Conservation (phyloP, 30 jellyfish, hydroid and myxozoan genomes). For the Aurelia sp. region DNA sequence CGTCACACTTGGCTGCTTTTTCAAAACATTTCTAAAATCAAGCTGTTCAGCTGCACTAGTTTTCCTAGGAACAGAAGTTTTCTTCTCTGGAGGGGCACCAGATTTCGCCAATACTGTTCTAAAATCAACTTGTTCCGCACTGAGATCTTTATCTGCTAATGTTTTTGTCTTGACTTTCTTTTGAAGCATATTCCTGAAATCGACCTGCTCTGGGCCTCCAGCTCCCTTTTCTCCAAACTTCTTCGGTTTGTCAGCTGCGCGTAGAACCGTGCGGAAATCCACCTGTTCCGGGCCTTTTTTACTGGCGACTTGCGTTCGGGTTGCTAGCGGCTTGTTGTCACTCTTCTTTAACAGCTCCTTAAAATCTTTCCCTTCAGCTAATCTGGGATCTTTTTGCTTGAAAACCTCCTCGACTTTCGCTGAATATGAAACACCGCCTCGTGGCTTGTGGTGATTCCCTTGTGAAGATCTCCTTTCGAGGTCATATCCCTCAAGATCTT, state of each 20-base stretch:
- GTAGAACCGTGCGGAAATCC: slow-evolving; percentile 86
- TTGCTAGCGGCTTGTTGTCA: slow-evolving; percentile 22
- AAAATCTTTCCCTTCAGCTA: slow-evolving; percentile 84
- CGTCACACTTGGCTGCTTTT: slow-evolving; percentile 70
- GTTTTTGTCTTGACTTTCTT: slow-evolving; percentile 74
- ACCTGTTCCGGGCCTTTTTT: slow-evolving; percentile 94
- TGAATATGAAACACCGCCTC: slow-evolving; percentile 19
- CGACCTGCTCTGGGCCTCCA: slow-evolving; percentile 89
- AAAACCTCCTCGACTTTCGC: slow-evolving; percentile 78
- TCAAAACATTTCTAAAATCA: slow-evolving; percentile 88
- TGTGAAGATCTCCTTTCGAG: slow-evolving; percentile 23
- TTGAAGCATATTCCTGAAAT: slow-evolving; percentile 84
- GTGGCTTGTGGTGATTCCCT: slow-evolving; percentile 4
- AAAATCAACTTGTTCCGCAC: slow-evolving; percentile 96
- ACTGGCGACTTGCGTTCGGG: slow-evolving; percentile 15
- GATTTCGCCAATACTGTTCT: slow-evolving; percentile 84
- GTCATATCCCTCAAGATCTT: slow-evolving; percentile 55
- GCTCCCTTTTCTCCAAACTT: slow-evolving; percentile 28
- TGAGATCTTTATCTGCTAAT: slow-evolving; percentile 75
- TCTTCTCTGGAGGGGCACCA: slow-evolving; percentile 67
- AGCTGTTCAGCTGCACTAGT: slow-evolving; percentile 83
- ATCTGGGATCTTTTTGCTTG: slow-evolving; percentile 91
- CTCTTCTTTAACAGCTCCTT: slow-evolving; percentile 83
- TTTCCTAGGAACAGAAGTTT: slow-evolving; percentile 45
- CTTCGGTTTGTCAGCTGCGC: slow-evolving; percentile 65